Conservation (phyloP, 2,888 invertebrate genomes). For the Lysandra coridon region DNA sequence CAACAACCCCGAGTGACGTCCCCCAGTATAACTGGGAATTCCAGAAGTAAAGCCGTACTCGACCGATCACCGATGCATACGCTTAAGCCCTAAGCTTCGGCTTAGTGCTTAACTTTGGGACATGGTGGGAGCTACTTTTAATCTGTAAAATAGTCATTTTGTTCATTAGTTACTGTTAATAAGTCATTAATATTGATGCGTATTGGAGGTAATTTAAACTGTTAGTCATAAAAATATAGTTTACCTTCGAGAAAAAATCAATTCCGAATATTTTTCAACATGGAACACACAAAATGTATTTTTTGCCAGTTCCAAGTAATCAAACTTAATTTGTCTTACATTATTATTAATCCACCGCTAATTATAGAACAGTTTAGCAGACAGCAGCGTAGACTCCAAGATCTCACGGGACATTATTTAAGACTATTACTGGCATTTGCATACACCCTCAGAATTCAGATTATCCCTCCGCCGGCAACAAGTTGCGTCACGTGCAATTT, state of each 20-base stretch:
- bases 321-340: not conserved
- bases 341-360: not conserved
- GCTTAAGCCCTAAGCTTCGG: slow-evolving; percentile 41
- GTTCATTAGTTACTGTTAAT: not conserved
- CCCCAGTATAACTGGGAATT: slow-evolving; percentile 75
- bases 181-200: not conserved
- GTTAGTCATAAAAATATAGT: no score
- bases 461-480: slow-evolving; percentile 59
- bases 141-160: not conserved
- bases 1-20: slow-evolving; percentile 71
- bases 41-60: slow-evolving; percentile 60
- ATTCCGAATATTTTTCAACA: no score
- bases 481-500: slow-evolving; percentile 75
- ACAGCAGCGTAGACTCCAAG: not conserved
- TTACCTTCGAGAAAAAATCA: no score
- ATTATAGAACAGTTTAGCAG: not conserved
- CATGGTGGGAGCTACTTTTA: slow-evolving; percentile 45
- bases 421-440: slow-evolving; percentile 28
- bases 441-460: slow-evolving; percentile 12
- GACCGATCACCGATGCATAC: slow-evolving; percentile 54
- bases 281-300: not conserved
- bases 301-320: not conserved
- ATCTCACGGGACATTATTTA: slow-evolving; percentile 44
- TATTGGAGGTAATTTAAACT: no score
- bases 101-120: slow-evolving; percentile 46